Evolutionary conservation across 1,140 invertebrate genomes (phyloP), one percentile per base, ranked within the genome.

Genomic region (Lanistes nyassanus): DNA sequence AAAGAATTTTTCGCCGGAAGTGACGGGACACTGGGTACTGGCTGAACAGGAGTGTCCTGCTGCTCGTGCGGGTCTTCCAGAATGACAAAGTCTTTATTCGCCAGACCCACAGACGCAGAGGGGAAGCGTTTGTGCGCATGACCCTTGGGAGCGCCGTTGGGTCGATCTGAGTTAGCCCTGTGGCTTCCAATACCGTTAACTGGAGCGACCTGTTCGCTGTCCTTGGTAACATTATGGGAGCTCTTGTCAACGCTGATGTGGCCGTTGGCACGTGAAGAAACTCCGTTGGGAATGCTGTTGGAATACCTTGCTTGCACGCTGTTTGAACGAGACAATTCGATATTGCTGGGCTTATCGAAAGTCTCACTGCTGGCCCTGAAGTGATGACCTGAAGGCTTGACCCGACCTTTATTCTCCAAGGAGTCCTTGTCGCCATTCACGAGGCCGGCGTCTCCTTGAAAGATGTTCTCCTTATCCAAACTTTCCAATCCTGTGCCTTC

Each of bases 1-100:
- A 84, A 84, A 37, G 80, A 77, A 72, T 76, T 82, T 64, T 81
- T 80, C 16, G 81, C 66, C 31, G 82, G 82, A n/a, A 84, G 76
- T n/a, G 82, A 84, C 5, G 76, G 55, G 21, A 42, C 62, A 29
- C 23, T 68, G n/a, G 81, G 76, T 4, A 75, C 68, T 42, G 78
- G 73, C 69, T 77, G 80, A 42, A 76, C 79, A 60, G 79, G 79
- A 16, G 81, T 81, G 39, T 80, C 79, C 42, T 80, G 68, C 62
- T 80, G 76, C 55, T 84, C 82, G 31, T 80, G 58, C 19, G 82
- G 82, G 60, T 84, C 82, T 55, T 84, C 82, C 26, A 69, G 39
- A 71, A 84, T 84, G 11, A 78, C 77, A 26, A 71, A 58, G 51
- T 80, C 71, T 51, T 78, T 56, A 55, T 75, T 75, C 31, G 76